phyloP scores from a whole-genome alignment of 2,888 invertebrate genomes.

The Drosophila sordidapex region DNA sequence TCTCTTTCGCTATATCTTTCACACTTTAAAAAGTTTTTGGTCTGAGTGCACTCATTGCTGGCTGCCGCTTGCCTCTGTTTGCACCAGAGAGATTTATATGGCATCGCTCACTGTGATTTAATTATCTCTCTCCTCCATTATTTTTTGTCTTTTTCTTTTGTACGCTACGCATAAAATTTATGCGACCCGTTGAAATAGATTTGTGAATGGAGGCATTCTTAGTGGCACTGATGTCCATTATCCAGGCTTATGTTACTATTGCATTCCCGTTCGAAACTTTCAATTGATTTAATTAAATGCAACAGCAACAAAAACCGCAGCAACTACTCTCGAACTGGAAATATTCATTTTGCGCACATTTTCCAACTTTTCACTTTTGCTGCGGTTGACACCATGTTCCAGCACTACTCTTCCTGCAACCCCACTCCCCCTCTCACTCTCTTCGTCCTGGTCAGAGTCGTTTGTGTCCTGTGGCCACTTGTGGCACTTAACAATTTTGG shows the following conservation, averaged over 20 bases:
- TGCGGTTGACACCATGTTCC: slow-evolving; percentile 58
- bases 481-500: slow-evolving; percentile 68
- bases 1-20: not conserved
- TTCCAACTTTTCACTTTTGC: slow-evolving; percentile 53
- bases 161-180: slow-evolving; percentile 29
- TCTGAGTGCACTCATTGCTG: slow-evolving; percentile 40
- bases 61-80: slow-evolving; percentile 1
- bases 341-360: slow-evolving; percentile 59
- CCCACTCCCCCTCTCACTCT: not conserved
- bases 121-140: slow-evolving; percentile 59
- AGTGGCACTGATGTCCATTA: slow-evolving; percentile 38
- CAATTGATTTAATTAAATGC: slow-evolving; percentile 65
- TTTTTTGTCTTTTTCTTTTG: slow-evolving; percentile 7
- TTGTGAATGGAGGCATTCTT: slow-evolving; percentile 14
- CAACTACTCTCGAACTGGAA: slow-evolving; percentile 54
- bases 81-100: slow-evolving; percentile 58
- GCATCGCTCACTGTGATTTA: slow-evolving; percentile 70
- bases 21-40: slow-evolving; percentile 45
- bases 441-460: slow-evolving; percentile 35
- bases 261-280: slow-evolving; percentile 48
- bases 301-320: slow-evolving; percentile 50
- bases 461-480: slow-evolving; percentile 57
- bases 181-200: slow-evolving; percentile 35
- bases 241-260: slow-evolving; percentile 46
- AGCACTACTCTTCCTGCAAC: not conserved